Evolutionary conservation across 2,797 vertebrate genomes (phyloP), one percentile per base, ranked within the genome.

Genomic region (Melanotaenia pygmaea): DNA sequence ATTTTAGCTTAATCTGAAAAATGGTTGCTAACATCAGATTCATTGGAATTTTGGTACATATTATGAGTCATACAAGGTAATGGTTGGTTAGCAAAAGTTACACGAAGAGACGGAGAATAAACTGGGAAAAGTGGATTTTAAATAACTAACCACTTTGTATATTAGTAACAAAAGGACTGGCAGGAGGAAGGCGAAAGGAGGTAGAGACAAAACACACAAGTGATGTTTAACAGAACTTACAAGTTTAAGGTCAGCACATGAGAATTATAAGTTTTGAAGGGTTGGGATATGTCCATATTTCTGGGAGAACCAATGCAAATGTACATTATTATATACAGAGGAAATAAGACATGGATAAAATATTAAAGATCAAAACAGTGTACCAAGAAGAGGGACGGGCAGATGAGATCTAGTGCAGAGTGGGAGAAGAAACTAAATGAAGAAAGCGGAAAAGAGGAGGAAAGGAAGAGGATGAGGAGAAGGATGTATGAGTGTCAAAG

Each of bases 401-500:
- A 58, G 62, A 83, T 37, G 59, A 74, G 72, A 79, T 54, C 78
- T 82, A 85, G 85, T 22, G 32, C 61, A 91, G 83, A 76, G 85
- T 47, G 81, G 56, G 67, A 72, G 82, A 73, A 86, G 75, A 81
- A 79, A 76, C 79, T 77, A 81, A 60, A 80, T 53, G 85, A 82
- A 87, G 83, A 84, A 86, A 86, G 87, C 64, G 64, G 69, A 79
- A 70, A 83, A 80, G 57, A 83, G 74, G 77, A 89, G 91, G 91
- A 88, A 80, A 88, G 88, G 81, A 87, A 83, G 73, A 92, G 79
- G 85, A 91, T 91, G 90, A 84, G 92, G 87, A 90, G 88, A 88
- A 93, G 91, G 93, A 93, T 90, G 90, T 93, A 92, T 94, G 91
- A 90, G 88, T 94, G 93, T 92, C 92, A 88, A 84, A 89, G 90